A percentile compares a stretch with the other conserved stretches of the same genome.
These are phyloP conservation scores for Poecilus cupreus DNA, from an alignment of 2,888 invertebrate genomes.

Conservation along the genomic window DNA sequence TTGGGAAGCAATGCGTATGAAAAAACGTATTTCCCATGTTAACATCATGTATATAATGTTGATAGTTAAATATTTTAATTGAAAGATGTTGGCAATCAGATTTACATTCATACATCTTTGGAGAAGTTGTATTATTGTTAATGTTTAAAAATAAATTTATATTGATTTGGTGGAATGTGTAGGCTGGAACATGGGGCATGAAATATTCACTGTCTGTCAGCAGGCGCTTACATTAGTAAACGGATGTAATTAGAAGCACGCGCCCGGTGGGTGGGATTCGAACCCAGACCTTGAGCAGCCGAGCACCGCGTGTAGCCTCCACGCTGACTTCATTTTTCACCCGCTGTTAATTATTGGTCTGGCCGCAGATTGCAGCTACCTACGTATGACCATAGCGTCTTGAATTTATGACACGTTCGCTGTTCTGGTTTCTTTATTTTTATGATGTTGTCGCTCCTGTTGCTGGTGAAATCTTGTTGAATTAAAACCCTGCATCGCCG, in stretches of 20 bases:
- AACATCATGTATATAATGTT: no score
- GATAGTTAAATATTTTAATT: no score
- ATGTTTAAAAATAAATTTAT: not conserved
- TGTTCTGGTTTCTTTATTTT: not conserved
- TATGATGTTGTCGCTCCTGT: not conserved
- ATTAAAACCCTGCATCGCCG: not conserved
- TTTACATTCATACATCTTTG: no score
- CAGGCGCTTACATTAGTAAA: constrained; percentile 62
- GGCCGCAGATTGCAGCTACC: not conserved
- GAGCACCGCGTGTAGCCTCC: not conserved
- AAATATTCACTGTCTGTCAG: not conserved
- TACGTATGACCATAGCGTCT: not conserved
- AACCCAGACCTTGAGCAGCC: constrained; percentile 61
- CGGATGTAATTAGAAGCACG: constrained; percentile 66
- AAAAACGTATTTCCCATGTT: no score
- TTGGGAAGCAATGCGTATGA: no score
- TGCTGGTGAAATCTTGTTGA: not conserved
- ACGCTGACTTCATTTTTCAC: constrained; percentile 19
- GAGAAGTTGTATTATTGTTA: no score
- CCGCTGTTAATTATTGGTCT: constrained; percentile 21
- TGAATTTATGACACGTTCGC: constrained; percentile 3
- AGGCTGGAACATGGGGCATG: not conserved
- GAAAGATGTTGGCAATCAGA: no score
- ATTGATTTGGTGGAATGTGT: not conserved
- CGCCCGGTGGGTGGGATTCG: constrained; percentile 64